phyloP scores from a whole-genome alignment of 1,140 invertebrate genomes.

The Oscheius sp. region DNA sequence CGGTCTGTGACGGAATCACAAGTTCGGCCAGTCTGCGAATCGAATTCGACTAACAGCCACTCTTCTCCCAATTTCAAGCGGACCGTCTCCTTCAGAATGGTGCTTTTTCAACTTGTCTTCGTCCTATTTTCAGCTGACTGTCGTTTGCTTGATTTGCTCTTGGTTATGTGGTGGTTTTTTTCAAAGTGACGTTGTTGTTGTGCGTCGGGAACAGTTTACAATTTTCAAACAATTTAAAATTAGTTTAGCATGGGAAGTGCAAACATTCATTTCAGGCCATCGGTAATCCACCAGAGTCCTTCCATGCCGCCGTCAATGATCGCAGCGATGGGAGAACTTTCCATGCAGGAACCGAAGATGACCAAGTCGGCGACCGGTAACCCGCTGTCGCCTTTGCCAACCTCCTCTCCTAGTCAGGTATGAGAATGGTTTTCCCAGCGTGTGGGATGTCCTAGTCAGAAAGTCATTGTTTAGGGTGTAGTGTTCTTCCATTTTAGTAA shows the following conservation, averaged over 20 bases:
- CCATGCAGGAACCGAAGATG: slow-evolving; percentile 45
- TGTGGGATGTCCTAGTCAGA: too few relatives aligned
- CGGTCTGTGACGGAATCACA: background rate
- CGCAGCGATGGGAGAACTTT: slow-evolving; percentile 35
- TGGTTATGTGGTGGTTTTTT: background rate
- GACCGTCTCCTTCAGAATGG: slow-evolving; percentile 34
- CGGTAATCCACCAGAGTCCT: slow-evolving; percentile 51
- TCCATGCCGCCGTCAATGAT: slow-evolving; percentile 59
- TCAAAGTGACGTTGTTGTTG: background rate
- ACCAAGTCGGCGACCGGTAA: slow-evolving; percentile 54
- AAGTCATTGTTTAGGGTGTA: too few relatives aligned
- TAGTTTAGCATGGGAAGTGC: background rate
- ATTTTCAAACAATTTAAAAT: background rate
- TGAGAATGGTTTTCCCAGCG: too few relatives aligned
- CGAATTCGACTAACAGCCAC: background rate
- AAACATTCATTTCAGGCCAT: slow-evolving; percentile 27
- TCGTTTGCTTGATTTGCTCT: background rate
- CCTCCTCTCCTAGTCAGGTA: slow-evolving; percentile 30
- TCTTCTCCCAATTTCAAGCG: slow-evolving; percentile 27
- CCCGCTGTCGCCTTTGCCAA: slow-evolving; percentile 19
- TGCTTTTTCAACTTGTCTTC: slow-evolving; percentile 15
- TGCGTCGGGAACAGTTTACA: background rate
- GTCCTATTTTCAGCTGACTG: background rate
- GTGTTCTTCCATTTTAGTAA: too few relatives aligned
- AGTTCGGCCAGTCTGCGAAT: background rate